A percentile compares a stretch with the other conserved stretches of the same genome.
These are phyloP conservation scores for Amorpha juglandis DNA, from an alignment of 2,888 invertebrate genomes.

Conservation along the genomic window DNA sequence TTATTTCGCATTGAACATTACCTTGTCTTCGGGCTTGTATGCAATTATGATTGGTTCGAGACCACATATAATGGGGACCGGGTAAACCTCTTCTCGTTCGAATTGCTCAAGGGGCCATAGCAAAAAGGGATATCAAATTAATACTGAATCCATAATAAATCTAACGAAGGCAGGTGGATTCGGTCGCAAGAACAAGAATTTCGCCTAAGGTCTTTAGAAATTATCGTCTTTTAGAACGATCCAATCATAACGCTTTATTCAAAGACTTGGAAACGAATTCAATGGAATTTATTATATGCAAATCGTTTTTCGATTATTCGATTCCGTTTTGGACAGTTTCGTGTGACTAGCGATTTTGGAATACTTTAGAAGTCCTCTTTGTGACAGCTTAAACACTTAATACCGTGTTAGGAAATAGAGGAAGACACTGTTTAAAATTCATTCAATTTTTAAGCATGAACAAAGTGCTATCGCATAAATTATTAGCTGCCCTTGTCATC, in stretches of 20 bases:
- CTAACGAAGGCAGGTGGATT: slow-evolving; percentile 81
- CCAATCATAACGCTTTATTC: slow-evolving; percentile 42
- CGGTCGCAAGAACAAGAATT: slow-evolving; percentile 71
- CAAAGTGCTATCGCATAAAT: slow-evolving; percentile 6
- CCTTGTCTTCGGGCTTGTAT: slow-evolving; percentile 76
- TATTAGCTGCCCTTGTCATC: neutral
- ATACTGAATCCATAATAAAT: slow-evolving; percentile 85
- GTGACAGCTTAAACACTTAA: slow-evolving; percentile 36
- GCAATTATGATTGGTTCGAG: slow-evolving; percentile 79
- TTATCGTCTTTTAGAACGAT: slow-evolving; percentile 60
- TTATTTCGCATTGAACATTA: slow-evolving; percentile 66
- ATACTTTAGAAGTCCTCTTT: slow-evolving; percentile 29
- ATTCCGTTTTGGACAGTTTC: slow-evolving; percentile 44
- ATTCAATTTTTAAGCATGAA: neutral
- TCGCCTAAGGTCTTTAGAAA: slow-evolving; percentile 81
- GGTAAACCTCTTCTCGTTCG: slow-evolving; percentile 68
- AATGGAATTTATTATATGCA: slow-evolving; percentile 60
- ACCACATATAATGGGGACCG: slow-evolving; percentile 79
- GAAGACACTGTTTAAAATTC: neutral
- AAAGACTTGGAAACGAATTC: slow-evolving; percentile 33
- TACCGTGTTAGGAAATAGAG: slow-evolving; percentile 24
- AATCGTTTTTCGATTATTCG: slow-evolving; percentile 45
- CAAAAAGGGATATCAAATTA: slow-evolving; percentile 85
- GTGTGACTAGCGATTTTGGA: slow-evolving; percentile 55
- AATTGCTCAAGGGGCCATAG: slow-evolving; percentile 80